A percentile compares a stretch with the other conserved stretches of the same genome.
Conservation (phyloP, 2,113 vertebrate genomes). For the Axis porcinus region DNA sequence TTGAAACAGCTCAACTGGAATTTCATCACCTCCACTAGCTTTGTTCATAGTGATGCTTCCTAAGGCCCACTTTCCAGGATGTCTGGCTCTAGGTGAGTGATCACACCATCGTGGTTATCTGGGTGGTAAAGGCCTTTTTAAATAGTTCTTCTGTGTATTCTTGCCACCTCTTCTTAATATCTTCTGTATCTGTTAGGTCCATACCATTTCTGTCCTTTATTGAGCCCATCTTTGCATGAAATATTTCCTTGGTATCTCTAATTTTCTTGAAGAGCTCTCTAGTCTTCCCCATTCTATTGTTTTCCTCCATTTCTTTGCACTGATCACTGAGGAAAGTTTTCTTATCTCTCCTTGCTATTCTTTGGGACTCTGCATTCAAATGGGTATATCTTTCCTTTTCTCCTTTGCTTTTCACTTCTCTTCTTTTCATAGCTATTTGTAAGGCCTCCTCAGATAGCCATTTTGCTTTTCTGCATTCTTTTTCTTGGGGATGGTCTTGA, state of each 20-base stretch:
- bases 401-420: not conserved
- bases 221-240: not conserved
- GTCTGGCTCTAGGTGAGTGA: not conserved
- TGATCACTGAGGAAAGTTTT: not conserved
- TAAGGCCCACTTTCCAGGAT: not conserved
- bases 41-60: not conserved
- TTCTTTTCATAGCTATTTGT: not conserved
- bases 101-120: not conserved
- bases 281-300: not conserved
- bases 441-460: not conserved
- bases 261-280: not conserved
- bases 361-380: not conserved
- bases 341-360: not conserved
- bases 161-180: not conserved
- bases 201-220: not conserved
- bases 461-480: not conserved
- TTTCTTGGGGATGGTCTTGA: not conserved
- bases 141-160: not conserved
- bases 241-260: not conserved
- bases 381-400: not conserved
- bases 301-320: not conserved
- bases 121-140: not conserved
- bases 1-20: not conserved
- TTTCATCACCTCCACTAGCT: not conserved
- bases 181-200: not conserved